phyloP scores from a whole-genome alignment of 1,140 invertebrate species.

The Trinorchestia longiramus region DNA sequence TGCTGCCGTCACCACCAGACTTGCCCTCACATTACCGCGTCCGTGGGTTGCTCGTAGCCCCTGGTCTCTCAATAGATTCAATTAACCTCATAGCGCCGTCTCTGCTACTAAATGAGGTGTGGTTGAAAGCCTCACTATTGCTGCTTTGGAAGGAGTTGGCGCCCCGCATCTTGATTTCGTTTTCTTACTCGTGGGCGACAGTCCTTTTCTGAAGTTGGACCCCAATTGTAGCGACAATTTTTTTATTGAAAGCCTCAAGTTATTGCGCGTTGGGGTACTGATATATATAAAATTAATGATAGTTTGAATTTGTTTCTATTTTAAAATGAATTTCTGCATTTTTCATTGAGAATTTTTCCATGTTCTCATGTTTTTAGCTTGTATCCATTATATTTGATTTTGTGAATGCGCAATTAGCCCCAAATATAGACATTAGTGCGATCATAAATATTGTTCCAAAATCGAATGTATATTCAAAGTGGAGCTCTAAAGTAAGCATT shows the following conservation, averaged over 20 bases:
- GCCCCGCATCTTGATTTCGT: not conserved
- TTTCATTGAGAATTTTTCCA: not conserved
- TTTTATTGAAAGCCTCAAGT: not conserved
- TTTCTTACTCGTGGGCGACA: not conserved
- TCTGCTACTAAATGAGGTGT: constrained; percentile 12
- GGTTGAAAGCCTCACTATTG: not conserved
- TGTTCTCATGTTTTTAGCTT: not conserved
- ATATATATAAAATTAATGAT: not conserved
- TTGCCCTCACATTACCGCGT: constrained; percentile 5
- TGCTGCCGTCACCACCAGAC: not conserved
- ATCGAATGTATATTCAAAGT: not conserved
- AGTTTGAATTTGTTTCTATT: not conserved
- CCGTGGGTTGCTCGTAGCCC: not conserved
- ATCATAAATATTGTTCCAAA: not conserved
- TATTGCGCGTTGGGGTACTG: not conserved
- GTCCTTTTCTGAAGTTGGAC: not conserved
- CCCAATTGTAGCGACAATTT: not conserved
- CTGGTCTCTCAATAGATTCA: constrained; percentile 46
- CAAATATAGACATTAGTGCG: not conserved
- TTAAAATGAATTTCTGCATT: not conserved
- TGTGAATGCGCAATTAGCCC: not conserved
- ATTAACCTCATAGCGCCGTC: constrained; percentile 46
- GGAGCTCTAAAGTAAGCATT: not conserved
- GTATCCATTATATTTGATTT: not conserved
- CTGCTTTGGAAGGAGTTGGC: not conserved